phyloP scores from a whole-genome alignment of 2,113 vertebrate genomes.

The Triplophysa rosa region DNA sequence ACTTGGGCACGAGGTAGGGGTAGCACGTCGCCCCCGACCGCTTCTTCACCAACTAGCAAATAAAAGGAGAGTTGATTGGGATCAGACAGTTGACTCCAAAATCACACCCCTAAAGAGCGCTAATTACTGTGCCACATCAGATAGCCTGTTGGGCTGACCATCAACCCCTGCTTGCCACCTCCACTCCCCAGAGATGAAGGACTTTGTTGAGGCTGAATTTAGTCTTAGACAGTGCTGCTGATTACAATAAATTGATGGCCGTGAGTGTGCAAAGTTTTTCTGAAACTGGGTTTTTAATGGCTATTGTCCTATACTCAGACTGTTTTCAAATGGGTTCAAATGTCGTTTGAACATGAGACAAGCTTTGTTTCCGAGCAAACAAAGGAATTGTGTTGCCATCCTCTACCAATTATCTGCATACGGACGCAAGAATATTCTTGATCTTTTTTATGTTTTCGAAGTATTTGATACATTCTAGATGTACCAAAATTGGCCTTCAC shows the following conservation, averaged over 20 bases:
- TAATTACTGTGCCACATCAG: slow-evolving; percentile 52
- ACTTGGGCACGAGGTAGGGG: slow-evolving; percentile 51
- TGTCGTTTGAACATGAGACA: slow-evolving; percentile 17
- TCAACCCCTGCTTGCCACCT: slow-evolving; percentile 23
- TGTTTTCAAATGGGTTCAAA: slow-evolving; percentile 52
- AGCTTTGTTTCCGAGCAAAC: slow-evolving; percentile 19
- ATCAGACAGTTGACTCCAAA: slow-evolving; percentile 49
- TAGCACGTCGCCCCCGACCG: slow-evolving; percentile 48
- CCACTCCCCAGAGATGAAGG: slow-evolving; percentile 38
- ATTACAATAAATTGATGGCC: slow-evolving; percentile 66
- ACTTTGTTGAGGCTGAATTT: slow-evolving; percentile 45
- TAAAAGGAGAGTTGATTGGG: slow-evolving; percentile 55
- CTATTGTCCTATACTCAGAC: slow-evolving; percentile 61
- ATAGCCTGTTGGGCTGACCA: slow-evolving; percentile 34
- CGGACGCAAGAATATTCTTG: background rate
- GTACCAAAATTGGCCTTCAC: too few relatives aligned
- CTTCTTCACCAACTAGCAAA: slow-evolving; percentile 55
- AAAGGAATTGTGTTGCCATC: background rate
- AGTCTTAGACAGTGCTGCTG: slow-evolving; percentile 57
- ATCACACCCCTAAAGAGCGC: slow-evolving; percentile 50
- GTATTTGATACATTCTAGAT: background rate
- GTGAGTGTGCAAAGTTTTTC: slow-evolving; percentile 55
- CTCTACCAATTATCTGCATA: slow-evolving; percentile 12
- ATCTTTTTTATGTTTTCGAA: background rate
- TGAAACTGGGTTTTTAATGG: slow-evolving; percentile 48